These are phyloP conservation scores for Myoxocephalus aenaeus DNA, from an alignment of 2,797 vertebrate genomes.

Conservation along the genomic window DNA sequence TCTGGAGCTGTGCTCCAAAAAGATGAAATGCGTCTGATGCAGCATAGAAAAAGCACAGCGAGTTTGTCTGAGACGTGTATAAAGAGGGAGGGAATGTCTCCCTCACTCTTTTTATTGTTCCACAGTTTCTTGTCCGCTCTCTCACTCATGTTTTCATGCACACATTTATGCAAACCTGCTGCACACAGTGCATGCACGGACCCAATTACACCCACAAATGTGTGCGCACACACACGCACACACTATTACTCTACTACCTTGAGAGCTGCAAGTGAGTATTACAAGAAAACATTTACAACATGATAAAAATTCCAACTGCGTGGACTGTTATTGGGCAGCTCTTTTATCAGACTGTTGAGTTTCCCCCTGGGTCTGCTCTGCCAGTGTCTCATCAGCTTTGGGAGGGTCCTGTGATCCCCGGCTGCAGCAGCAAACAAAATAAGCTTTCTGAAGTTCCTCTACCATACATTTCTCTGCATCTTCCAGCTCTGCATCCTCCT, in stretches of 20 bases:
- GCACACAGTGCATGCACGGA: slow-evolving; percentile 39
- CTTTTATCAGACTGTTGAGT: slow-evolving; percentile 65
- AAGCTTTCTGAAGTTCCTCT: slow-evolving; percentile 86
- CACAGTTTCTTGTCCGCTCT: slow-evolving; percentile 43
- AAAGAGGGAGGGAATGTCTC: slow-evolving; percentile 52
- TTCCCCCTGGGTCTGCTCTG: slow-evolving; percentile 64
- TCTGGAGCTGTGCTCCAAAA: slow-evolving; percentile 73
- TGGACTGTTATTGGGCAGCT: slow-evolving; percentile 65
- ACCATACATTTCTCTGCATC: slow-evolving; percentile 89
- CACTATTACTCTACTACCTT: slow-evolving; percentile 37
- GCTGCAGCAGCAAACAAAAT: slow-evolving; percentile 75
- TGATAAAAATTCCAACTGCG: slow-evolving; percentile 61
- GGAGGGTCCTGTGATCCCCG: slow-evolving; percentile 58
- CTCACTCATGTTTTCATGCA: slow-evolving; percentile 30
- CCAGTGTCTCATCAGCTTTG: slow-evolving; percentile 61
- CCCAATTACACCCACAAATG: slow-evolving; percentile 34
- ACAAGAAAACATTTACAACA: slow-evolving; percentile 67
- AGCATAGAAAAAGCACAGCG: slow-evolving; percentile 58
- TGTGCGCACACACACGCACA: slow-evolving; percentile 25
- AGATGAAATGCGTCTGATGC: slow-evolving; percentile 75
- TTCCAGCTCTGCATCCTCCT: slow-evolving; percentile 86
- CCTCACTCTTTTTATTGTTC: slow-evolving; percentile 55
- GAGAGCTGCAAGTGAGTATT: slow-evolving; percentile 59
- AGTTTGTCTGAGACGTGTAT: slow-evolving; percentile 65
- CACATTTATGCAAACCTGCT: slow-evolving; percentile 48